Conservation (phyloP, 2,888 invertebrate genomes). For the Gerosis bhagava region DNA sequence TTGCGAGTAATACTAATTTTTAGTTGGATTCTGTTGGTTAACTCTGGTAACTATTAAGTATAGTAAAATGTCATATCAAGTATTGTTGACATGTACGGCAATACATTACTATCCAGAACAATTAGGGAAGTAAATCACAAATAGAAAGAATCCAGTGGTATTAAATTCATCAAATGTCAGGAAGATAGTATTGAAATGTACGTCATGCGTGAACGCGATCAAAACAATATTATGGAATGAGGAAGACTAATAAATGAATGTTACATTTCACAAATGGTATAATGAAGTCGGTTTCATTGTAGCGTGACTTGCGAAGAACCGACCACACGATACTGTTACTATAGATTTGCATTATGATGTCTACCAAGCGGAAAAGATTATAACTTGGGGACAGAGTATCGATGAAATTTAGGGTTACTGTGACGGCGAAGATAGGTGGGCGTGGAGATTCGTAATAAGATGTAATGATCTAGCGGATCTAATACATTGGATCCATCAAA, state of each 20-base stretch:
- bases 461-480: constrained; percentile 24
- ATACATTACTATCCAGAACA: no score
- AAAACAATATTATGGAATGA: constrained; percentile 28
- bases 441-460: constrained; percentile 13
- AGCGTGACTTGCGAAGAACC: constrained; percentile 35
- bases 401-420: constrained; percentile 55
- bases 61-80: no score
- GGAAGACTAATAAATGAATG: constrained; percentile 28
- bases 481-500: constrained; percentile 12
- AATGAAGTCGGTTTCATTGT: constrained; percentile 36
- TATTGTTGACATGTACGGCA: no score
- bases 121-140: no score
- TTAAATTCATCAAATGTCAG: no score
- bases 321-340: constrained; percentile 44
- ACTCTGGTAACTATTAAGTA: no score
- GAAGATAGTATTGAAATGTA: constrained; percentile 16
- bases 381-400: constrained; percentile 36
- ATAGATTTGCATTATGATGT: constrained; percentile 52
- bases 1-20: no score
- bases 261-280: constrained; percentile 27
- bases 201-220: constrained; percentile 15
- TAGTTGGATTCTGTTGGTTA: no score
- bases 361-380: constrained; percentile 61
- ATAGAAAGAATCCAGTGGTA: no score
- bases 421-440: constrained; percentile 37